These are phyloP conservation scores for Sciurus vulgaris DNA, from an alignment of 2,797 vertebrate species.

Conservation along the genomic window DNA sequence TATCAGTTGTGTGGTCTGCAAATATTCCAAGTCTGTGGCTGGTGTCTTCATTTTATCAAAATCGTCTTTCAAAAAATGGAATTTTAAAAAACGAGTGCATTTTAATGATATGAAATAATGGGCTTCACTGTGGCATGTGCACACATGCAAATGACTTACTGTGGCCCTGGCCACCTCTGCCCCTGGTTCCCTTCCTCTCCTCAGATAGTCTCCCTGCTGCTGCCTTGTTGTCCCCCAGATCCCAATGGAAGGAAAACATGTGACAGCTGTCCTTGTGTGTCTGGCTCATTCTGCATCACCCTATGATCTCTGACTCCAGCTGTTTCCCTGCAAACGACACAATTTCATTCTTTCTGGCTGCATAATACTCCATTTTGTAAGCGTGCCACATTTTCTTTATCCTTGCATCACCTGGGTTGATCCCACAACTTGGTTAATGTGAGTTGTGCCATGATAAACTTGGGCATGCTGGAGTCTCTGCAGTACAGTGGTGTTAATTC, in stretches of 20 bases:
- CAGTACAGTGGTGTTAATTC: neutral
- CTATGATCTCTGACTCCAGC: neutral
- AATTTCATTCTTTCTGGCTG: neutral
- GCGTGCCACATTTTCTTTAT: neutral
- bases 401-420: neutral
- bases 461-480: neutral
- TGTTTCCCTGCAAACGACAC: neutral
- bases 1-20: conserved; percentile 31
- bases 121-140: neutral
- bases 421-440: neutral
- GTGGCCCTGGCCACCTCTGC: no score
- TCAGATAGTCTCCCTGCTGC: neutral
- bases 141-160: neutral
- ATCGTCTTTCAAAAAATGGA: neutral
- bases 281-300: neutral
- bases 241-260: neutral
- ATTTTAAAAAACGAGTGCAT: neutral
- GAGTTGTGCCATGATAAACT: neutral
- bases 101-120: neutral
- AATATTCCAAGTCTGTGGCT: neutral
- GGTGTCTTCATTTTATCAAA: neutral
- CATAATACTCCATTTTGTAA: neutral
- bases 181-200: neutral
- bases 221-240: neutral
- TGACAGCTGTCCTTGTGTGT: neutral